phyloP scores from a whole-genome alignment of 2,888 invertebrate species.

The Drosophila antonietae region DNA sequence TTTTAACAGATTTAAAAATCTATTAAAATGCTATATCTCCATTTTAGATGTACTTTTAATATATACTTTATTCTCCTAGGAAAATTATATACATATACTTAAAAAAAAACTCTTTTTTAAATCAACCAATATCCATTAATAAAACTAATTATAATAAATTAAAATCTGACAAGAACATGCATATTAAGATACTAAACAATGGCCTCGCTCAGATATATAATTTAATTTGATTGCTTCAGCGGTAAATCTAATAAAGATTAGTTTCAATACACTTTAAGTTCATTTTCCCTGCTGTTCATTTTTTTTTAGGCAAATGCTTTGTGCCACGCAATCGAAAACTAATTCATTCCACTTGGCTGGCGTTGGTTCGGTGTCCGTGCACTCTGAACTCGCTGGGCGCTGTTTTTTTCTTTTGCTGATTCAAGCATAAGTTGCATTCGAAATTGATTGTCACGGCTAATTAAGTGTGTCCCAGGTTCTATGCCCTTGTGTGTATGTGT shows the following conservation, averaged over 20 bases:
- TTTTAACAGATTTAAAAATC: too few relatives aligned
- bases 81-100: too few relatives aligned
- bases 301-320: constrained; percentile 40
- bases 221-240: constrained; percentile 1
- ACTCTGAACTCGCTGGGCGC: not conserved
- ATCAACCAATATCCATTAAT: not conserved
- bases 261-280: constrained; percentile 38
- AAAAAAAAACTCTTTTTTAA: too few relatives aligned
- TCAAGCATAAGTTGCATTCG: constrained; percentile 84
- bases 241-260: constrained; percentile 28
- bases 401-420: constrained; percentile 61
- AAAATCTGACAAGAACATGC: not conserved
- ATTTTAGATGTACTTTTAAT: not conserved
- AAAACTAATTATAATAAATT: not conserved
- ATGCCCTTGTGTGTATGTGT: constrained; percentile 40
- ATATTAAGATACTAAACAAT: not conserved
- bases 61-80: too few relatives aligned
- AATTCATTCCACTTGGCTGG: constrained; percentile 72
- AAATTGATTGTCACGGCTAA: constrained; percentile 85
- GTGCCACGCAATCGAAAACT: constrained; percentile 67
- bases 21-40: too few relatives aligned
- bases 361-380: constrained; percentile 8
- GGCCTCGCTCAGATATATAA: not conserved
- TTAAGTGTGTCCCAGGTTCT: constrained; percentile 80
- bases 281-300: constrained; percentile 15